Evolutionary conservation across 2,888 invertebrate genomes (phyloP), one percentile per base, ranked within the genome.

Genomic region (Germaria angustata): DNA sequence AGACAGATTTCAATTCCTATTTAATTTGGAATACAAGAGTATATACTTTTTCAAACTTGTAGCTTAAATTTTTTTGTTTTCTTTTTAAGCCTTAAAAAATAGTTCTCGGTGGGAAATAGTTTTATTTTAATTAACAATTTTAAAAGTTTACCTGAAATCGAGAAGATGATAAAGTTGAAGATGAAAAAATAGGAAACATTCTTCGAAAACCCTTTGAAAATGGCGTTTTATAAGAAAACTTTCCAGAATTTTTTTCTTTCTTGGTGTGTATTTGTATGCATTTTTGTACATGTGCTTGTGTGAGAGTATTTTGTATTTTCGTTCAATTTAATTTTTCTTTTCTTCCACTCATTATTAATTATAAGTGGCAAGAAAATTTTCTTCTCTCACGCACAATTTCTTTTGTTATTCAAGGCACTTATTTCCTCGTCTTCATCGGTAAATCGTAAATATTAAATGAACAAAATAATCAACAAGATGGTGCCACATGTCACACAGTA

Each of bases 71-170:
- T n/a, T n/a, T n/a, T n/a, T n/a, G n/a, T n/a, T n/a, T n/a, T n/a
- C n/a, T n/a, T n/a, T n/a, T n/a, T n/a, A n/a, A n/a, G n/a, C n/a
- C n/a, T n/a, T n/a, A n/a, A n/a, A n/a, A n/a, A n/a, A n/a, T n/a
- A n/a, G n/a, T n/a, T n/a, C n/a, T n/a, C n/a, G n/a, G n/a, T n/a
- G n/a, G n/a, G n/a, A n/a, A n/a, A n/a, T n/a, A 49, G 68, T 76
- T 59, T 59, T 59, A n/a, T 32, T 68, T 76, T 68, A 59, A 76
- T 76, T 76, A 76, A 59, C 13, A 41, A 51, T 59, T 66, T 49
- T 13, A 3, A 6, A 49, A 59, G 32, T 41, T 36, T 41, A 51
- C 59, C 59, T 59, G 32, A 59, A 51, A 68, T 32, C 51, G 49
- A 20, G 68, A 34, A 59, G 24, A 49, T 49, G 49, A n/a, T 34